phyloP scores from a whole-genome alignment of 2,797 vertebrate genomes.

The Catostomus latipinnis region DNA sequence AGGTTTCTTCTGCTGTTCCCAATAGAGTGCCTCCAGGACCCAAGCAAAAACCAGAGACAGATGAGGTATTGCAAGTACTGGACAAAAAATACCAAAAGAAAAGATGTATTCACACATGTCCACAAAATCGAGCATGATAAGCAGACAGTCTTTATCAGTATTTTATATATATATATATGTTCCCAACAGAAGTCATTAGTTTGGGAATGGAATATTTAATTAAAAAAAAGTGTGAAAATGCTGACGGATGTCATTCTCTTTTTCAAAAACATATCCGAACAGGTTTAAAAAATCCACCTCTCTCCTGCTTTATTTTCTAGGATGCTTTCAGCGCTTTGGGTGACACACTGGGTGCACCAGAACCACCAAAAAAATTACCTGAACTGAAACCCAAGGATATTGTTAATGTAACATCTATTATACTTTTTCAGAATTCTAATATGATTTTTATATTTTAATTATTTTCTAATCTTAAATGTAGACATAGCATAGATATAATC shows the following conservation, averaged over 20 bases:
- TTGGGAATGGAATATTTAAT: too few relatives aligned
- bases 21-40: not conserved
- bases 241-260: not conserved
- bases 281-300: conserved; percentile 44
- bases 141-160: too few relatives aligned
- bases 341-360: conserved; percentile 61
- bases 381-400: conserved; percentile 74
- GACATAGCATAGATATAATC: not conserved
- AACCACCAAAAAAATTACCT: conserved; percentile 68
- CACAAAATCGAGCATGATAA: too few relatives aligned
- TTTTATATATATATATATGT: too few relatives aligned
- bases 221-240: too few relatives aligned
- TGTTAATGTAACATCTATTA: conserved; percentile 66
- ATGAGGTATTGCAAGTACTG: conserved; percentile 45
- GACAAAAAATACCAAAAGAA: not conserved
- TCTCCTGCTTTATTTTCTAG: conserved; percentile 27
- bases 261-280: not conserved
- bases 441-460: not conserved
- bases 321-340: conserved; percentile 71
- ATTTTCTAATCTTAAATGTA: not conserved
- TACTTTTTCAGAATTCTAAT: not conserved
- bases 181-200: too few relatives aligned
- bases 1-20: conserved; percentile 45
- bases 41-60: not conserved
- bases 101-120: not conserved